Conservation (phyloP, 1,140 invertebrate species). For the Zaprionus tsacasi region DNA sequence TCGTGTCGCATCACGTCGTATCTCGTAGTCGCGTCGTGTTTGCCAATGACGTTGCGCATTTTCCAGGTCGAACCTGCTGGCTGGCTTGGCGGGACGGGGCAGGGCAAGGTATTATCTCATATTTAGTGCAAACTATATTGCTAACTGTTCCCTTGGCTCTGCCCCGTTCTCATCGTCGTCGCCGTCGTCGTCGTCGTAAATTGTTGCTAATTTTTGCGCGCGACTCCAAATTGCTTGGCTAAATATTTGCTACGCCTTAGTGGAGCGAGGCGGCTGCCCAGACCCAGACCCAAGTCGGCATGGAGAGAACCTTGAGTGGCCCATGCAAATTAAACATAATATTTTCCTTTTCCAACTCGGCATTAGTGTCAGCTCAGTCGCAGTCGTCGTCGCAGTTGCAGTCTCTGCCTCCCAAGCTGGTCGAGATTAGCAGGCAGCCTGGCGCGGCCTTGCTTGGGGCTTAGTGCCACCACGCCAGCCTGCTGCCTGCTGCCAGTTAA, state of each 20-base stretch:
- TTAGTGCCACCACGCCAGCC: conserved; percentile 41
- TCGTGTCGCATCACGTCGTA: not conserved
- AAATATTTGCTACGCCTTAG: conserved; percentile 64
- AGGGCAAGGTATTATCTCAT: conserved; percentile 12
- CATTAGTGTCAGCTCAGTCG: conserved; percentile 55
- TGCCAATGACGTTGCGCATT: conserved; percentile 66
- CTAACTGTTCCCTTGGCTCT: conserved; percentile 14
- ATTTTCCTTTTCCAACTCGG: conserved; percentile 55
- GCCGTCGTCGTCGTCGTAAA: conserved; percentile 45
- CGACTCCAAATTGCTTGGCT: conserved; percentile 39
- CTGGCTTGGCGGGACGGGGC: not conserved
- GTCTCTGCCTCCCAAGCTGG: conserved; percentile 26
- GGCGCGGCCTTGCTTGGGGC: conserved; percentile 61
- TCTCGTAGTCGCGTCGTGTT: no score
- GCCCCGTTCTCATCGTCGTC: conserved; percentile 19
- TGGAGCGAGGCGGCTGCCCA: conserved; percentile 49
- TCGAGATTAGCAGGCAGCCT: conserved; percentile 32
- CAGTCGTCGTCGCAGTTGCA: not conserved
- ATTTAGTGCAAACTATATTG: conserved; percentile 27
- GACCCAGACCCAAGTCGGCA: conserved; percentile 15
- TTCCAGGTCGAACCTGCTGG: conserved; percentile 50
- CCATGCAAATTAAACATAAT: conserved; percentile 70
- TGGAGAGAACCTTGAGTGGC: conserved; percentile 62
- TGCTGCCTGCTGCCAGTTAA: conserved; percentile 31
- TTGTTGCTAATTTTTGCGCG: conserved; percentile 68